phyloP scores from a whole-genome alignment of 1,140 invertebrate species.

The Hestina assimilis region DNA sequence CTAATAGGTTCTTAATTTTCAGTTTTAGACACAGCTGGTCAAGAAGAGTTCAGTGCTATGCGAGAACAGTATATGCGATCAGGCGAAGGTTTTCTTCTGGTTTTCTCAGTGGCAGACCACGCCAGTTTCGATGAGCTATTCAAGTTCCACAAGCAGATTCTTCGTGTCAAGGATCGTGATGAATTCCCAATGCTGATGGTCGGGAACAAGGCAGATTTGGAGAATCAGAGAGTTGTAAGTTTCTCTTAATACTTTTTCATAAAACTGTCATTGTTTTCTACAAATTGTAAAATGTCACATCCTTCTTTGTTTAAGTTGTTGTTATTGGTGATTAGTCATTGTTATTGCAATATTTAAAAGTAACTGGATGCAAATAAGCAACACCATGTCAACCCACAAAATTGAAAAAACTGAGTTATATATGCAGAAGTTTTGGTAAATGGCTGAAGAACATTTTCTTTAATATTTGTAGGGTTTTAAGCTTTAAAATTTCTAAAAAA shows the following conservation, averaged over 20 bases:
- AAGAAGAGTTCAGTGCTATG: slow-evolving; percentile 99
- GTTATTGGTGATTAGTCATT: too few species aligned
- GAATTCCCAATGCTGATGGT: slow-evolving; percentile 98
- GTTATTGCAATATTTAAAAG: too few species aligned
- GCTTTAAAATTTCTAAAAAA: too few species aligned
- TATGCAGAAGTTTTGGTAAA: too few species aligned
- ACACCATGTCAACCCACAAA: too few species aligned
- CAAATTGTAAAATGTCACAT: not conserved
- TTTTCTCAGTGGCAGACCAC: slow-evolving; percentile 95
- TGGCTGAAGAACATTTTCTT: too few species aligned
- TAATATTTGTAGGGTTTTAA: too few species aligned
- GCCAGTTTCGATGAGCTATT: slow-evolving; percentile 96
- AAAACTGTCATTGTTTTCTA: slow-evolving; percentile 7
- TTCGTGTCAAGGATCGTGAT: slow-evolving; percentile 95
- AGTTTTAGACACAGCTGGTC: slow-evolving; percentile 98
- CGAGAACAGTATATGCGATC: slow-evolving; percentile 97
- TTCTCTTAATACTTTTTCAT: not conserved
- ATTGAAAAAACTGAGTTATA: too few species aligned
- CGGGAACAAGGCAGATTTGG: slow-evolving; percentile 97
- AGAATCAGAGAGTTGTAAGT: slow-evolving; percentile 90
- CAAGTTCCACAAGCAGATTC: slow-evolving; percentile 96
- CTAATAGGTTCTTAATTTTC: slow-evolving; percentile 1
- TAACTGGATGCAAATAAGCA: too few species aligned
- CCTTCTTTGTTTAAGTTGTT: not conserved
- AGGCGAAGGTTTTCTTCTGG: slow-evolving; percentile 96